Evolutionary conservation across 2,113 vertebrate genomes (phyloP), one percentile per base, ranked within the genome.

Genomic region (Mungos mungo): DNA sequence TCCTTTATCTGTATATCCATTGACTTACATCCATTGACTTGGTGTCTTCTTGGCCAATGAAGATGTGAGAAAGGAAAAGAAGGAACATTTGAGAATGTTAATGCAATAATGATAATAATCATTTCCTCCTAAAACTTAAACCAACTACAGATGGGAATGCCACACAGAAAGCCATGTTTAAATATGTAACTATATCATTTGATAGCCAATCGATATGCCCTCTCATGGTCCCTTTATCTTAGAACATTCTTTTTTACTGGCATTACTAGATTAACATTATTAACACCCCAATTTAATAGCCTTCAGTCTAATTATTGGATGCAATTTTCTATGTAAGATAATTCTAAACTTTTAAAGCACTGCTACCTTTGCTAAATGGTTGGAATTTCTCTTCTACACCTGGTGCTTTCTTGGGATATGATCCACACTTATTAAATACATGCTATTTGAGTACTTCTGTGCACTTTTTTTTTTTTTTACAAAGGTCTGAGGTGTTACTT

Each of bases 401-500:
- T 96, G 76, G 41, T 3, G 13, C 87, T 87, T 96, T 33, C 86
- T 91, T 93, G 14, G 74, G 90, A 29, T 94, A 60, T 57, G 50
- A 96, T 93, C 80, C 82, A 50, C 52, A 41, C 96, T 71, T 97
- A 87, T 90, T 92, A 89, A 97, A 95, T 89, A 97, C 50, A 27
- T 9, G 93, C 97, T 98, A 92, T 98, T 98, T 88, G 96, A 98
- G 98, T 96, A 96, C 96, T 98, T 98, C 97, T 98, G 96, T 98
- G 97, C 95, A 96, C 96, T 97, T 83, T 76, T 69, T 65, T 63
- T 71, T 63, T 98, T 97, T 80, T 66, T 9, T 57, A 97, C 95
- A 98, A 98, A 98, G 98, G 98, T 99, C 98, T 97, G 91, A 98
- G 98, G 79, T 96, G 96, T 96, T 96, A 92, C 95, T 97, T 94